A percentile compares a stretch with the other conserved stretches of the same genome.
Evolutionary conservation across 2,113 vertebrate genomes (phyloP).

Genomic region (Sander lucioperca): DNA sequence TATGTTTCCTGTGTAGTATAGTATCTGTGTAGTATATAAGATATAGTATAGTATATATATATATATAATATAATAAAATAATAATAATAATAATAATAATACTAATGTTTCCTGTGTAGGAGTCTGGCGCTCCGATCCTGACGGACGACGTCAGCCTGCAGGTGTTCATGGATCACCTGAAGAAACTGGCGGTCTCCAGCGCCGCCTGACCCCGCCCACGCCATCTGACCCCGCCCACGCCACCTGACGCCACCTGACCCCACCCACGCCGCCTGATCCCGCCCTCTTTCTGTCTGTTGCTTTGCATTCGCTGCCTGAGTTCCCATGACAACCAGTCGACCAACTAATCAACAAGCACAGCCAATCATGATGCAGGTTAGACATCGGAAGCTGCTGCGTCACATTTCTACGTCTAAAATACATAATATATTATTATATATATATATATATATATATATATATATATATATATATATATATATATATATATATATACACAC

Average conservation of each 20-base stretch:
- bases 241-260: neutral
- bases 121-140: conserved; percentile 97
- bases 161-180: conserved; percentile 99
- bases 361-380: conserved; percentile 9
- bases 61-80: too few relatives aligned
- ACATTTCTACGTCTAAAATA: too few relatives aligned
- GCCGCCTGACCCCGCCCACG: conserved; percentile 85
- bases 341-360: neutral
- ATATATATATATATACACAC: too few relatives aligned
- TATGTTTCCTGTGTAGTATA: too few relatives aligned
- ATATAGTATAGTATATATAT: too few relatives aligned
- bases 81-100: too few relatives aligned
- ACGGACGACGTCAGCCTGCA: conserved; percentile 98
- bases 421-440: too few relatives aligned
- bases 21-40: too few relatives aligned
- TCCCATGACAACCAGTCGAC: neutral
- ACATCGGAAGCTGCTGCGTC: neutral
- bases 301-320: conserved; percentile 44
- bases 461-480: too few relatives aligned
- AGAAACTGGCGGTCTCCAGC: conserved; percentile 97
- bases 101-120: conserved; percentile 77
- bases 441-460: too few relatives aligned
- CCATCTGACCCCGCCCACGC: neutral
- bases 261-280: neutral
- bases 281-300: neutral